phyloP scores from a whole-genome alignment of 2,888 invertebrate genomes.

The Galerucella calmariensis region DNA sequence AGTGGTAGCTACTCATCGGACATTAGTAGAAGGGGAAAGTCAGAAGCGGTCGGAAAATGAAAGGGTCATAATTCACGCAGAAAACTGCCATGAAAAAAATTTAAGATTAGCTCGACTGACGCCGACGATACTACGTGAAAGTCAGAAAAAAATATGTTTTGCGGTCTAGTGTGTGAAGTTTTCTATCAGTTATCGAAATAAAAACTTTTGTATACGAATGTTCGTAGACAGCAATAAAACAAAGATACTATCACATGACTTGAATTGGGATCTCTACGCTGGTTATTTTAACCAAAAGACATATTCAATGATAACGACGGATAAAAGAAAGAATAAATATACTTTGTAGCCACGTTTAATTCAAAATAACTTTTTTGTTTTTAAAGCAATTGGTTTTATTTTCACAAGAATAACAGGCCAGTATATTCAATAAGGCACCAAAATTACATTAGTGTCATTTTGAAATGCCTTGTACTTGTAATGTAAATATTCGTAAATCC shows the following conservation, averaged over 20 bases:
- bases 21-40: conserved; percentile 51
- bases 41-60: conserved; percentile 47
- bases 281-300: neutral
- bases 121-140: conserved; percentile 17
- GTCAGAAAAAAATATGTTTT: conserved; percentile 17
- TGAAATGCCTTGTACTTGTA: too few relatives aligned
- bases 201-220: conserved; percentile 3
- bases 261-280: neutral
- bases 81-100: conserved; percentile 29
- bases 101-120: conserved; percentile 32
- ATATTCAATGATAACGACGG: neutral
- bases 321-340: too few relatives aligned
- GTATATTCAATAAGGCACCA: too few relatives aligned
- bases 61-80: conserved; percentile 53
- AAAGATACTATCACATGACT: neutral
- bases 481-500: too few relatives aligned
- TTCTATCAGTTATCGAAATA: conserved; percentile 3
- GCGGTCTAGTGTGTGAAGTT: conserved; percentile 8
- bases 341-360: too few relatives aligned
- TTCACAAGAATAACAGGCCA: too few relatives aligned
- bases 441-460: too few relatives aligned
- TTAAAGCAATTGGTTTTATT: too few relatives aligned
- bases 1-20: conserved; percentile 56
- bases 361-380: too few relatives aligned
- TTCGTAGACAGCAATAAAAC: conserved; percentile 6